Percentiles rank a stretch among this genome's conserved stretches.
These are phyloP conservation scores for Diplazon laetatorius DNA, from an alignment of 2,888 invertebrate species.

Conservation along the genomic window DNA sequence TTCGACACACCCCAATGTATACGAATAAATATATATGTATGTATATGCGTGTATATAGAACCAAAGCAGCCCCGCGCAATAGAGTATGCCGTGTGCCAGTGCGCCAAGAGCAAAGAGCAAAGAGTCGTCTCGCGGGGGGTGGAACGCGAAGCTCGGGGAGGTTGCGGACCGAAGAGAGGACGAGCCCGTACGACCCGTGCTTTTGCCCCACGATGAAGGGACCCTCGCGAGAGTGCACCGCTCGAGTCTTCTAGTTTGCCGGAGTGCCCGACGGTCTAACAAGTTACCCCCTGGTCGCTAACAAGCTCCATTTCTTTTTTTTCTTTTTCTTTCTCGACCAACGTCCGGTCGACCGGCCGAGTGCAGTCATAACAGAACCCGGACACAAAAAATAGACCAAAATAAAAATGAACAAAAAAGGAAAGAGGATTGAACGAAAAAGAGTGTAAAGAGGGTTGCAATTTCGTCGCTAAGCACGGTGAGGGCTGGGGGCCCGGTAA, in stretches of 20 bases:
- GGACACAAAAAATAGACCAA: no score
- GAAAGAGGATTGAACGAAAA: slow-evolving; percentile 48
- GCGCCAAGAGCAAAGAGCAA: slow-evolving; percentile 60
- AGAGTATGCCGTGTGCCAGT: slow-evolving; percentile 6
- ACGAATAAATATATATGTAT: no score
- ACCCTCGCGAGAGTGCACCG: slow-evolving; percentile 50
- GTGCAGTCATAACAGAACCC: slow-evolving; percentile 28
- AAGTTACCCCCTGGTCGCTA: slow-evolving; percentile 69
- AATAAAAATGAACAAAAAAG: slow-evolving; percentile 35
- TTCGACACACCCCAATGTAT: no score
- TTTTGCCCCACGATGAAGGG: slow-evolving; percentile 52
- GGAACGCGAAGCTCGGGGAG: slow-evolving; percentile 45
- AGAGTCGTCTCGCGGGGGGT: slow-evolving; percentile 59
- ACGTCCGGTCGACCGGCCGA: slow-evolving; percentile 45
- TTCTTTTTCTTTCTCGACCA: slow-evolving; percentile 45
- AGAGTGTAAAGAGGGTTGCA: not conserved
- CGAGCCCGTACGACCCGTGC: slow-evolving; percentile 42
- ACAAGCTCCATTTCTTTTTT: slow-evolving; percentile 69
- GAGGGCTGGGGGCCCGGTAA: not conserved
- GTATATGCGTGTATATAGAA: slow-evolving; percentile 40
- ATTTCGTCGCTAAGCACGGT: not conserved
- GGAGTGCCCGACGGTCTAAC: slow-evolving; percentile 69
- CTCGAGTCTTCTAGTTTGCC: slow-evolving; percentile 69
- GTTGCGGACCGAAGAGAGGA: slow-evolving; percentile 39
- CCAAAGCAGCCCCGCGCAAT: slow-evolving; percentile 37